A percentile compares a stretch with the other conserved stretches of the same genome.
phyloP scores from a whole-genome alignment of 2,888 invertebrate genomes.

The Busseola fusca region DNA sequence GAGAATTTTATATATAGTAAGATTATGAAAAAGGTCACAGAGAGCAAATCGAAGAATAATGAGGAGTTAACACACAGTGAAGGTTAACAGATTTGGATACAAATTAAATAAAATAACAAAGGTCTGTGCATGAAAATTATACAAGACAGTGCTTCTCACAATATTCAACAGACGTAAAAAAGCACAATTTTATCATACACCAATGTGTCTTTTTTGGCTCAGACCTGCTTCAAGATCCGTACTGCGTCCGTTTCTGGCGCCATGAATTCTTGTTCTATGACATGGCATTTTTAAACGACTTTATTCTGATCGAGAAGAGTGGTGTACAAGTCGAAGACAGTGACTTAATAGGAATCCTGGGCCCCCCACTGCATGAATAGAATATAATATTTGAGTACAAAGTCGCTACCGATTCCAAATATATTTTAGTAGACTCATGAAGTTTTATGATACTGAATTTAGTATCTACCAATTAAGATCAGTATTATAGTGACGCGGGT shows the following conservation, averaged over 20 bases:
- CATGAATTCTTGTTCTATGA: background rate
- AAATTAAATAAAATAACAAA: background rate
- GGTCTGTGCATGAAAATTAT: background rate
- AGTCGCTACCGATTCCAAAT: conserved; percentile 8
- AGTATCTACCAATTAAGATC: conserved; percentile 1
- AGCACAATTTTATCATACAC: background rate
- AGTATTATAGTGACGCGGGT: conserved; percentile 14
- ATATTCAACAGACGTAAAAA: background rate
- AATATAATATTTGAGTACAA: background rate
- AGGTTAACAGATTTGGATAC: background rate
- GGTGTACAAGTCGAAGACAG: conserved; percentile 5
- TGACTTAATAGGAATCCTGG: background rate
- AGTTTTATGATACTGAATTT: conserved; percentile 2
- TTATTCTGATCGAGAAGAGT: background rate
- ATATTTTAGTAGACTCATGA: conserved; percentile 13
- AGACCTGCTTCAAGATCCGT: background rate
- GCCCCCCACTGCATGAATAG: too few species aligned
- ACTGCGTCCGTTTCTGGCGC: background rate
- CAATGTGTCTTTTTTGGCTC: background rate
- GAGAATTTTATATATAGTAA: too few species aligned
- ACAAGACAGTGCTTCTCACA: too few species aligned
- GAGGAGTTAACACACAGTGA: background rate
- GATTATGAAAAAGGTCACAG: conserved; percentile 20
- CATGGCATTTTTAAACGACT: background rate
- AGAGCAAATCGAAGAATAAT: background rate